phyloP scores from a whole-genome alignment of 2,888 invertebrate species.

The Chrysomela aeneicollis region DNA sequence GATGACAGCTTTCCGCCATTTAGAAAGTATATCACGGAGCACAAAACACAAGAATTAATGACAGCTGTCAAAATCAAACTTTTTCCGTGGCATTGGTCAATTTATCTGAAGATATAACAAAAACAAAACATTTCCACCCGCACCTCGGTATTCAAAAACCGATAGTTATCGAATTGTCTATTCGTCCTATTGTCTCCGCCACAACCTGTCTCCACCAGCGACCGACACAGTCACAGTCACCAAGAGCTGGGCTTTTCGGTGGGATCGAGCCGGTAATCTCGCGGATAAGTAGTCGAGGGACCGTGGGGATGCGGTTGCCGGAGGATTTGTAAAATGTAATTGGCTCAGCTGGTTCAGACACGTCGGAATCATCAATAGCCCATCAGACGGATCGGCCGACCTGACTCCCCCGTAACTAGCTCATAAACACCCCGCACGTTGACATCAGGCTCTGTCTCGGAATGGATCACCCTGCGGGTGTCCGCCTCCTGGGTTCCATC shows the following conservation, averaged over 20 bases:
- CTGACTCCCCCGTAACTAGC: slow-evolving; percentile 27
- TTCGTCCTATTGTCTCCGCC: background rate
- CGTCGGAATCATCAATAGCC: slow-evolving; percentile 70
- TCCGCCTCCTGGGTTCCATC: too few relatives aligned
- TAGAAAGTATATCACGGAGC: too few relatives aligned
- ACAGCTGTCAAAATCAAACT: too few relatives aligned
- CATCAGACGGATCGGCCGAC: slow-evolving; percentile 59
- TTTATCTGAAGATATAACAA: too few relatives aligned
- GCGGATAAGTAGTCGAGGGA: slow-evolving; percentile 45
- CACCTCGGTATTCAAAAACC: too few relatives aligned
- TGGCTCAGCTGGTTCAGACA: slow-evolving; percentile 72
- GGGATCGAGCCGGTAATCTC: slow-evolving; percentile 43
- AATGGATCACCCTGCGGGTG: slow-evolving; percentile 9
- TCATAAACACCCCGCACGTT: slow-evolving; percentile 1
- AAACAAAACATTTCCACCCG: too few relatives aligned
- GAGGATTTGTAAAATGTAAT: slow-evolving; percentile 66
- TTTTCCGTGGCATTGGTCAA: too few relatives aligned
- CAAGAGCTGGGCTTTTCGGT: slow-evolving; percentile 28
- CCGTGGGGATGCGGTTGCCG: slow-evolving; percentile 47
- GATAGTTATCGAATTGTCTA: background rate
- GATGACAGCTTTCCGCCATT: too few relatives aligned
- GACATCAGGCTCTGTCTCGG: slow-evolving; percentile 16
- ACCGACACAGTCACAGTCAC: slow-evolving; percentile 14
- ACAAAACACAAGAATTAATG: too few relatives aligned
- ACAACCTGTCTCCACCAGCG: background rate